Percentiles rank a stretch among this genome's conserved stretches.
Conservation (phyloP, 2,113 vertebrate genomes). For the Fulmarus glacialis region DNA sequence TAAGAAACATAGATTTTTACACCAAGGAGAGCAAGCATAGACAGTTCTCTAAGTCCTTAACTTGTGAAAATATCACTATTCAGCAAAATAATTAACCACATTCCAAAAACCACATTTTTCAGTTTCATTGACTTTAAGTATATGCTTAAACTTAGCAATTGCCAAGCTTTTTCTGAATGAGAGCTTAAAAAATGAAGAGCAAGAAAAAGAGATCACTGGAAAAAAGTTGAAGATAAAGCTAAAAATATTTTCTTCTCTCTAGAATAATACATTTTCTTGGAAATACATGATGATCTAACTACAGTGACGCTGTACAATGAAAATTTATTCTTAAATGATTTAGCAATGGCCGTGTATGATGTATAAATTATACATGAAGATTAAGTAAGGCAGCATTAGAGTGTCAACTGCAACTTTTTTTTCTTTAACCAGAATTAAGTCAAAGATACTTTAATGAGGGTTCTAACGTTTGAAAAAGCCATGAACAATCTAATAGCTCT, state of each 20-base stretch:
- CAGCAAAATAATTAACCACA: neutral
- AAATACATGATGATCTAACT: conserved; percentile 55
- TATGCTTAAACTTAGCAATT: neutral
- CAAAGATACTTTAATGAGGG: conserved; percentile 37
- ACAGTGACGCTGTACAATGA: conserved; percentile 34
- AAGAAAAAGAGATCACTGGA: neutral
- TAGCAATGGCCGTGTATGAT: conserved; percentile 65
- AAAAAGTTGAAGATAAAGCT: neutral
- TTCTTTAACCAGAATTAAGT: conserved; percentile 50
- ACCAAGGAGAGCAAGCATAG: neutral
- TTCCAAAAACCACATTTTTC: neutral
- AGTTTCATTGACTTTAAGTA: neutral
- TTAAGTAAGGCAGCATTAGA: conserved; percentile 65
- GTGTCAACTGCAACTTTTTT: conserved; percentile 47
- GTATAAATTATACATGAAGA: conserved; percentile 78
- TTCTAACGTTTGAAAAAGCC: conserved; percentile 30
- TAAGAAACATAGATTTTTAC: neutral
- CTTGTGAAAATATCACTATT: neutral
- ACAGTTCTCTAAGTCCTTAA: neutral
- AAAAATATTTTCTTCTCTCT: conserved; percentile 34
- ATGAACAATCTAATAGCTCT: conserved; percentile 30
- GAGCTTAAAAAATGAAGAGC: neutral
- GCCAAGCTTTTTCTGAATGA: neutral
- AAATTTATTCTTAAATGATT: conserved; percentile 78
- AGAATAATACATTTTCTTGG: conserved; percentile 21